Evolutionary conservation across 1,140 invertebrate species (phyloP), one percentile per base, ranked within the genome.

Genomic region (Apis florea): DNA sequence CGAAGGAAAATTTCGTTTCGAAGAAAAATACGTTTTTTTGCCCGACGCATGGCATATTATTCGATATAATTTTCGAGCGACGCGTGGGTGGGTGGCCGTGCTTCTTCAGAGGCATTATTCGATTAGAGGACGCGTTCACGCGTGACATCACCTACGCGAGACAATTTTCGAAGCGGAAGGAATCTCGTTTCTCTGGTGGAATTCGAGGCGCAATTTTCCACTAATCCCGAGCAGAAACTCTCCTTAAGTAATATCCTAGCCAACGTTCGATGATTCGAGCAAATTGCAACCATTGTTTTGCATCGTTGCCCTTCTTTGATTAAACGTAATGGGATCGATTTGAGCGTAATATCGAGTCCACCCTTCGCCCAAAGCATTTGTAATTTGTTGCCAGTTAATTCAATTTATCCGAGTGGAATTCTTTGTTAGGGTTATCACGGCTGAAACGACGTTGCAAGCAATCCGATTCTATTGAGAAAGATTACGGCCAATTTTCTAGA

Each of bases 111-210:
- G 21, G 12, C 17, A 63, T 74, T n/a, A 53, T 26, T 74, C 47
- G 63, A 74, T 74, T 74, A 74, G n/a, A 24, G 6, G 58, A 51
- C 40, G 10, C n/a, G 19, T 74, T 63, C 58, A 21, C 56, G n/a
- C 56, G 49, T 70, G 26, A 17, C 17, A 53, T 53, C 49, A 40
- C 31, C 12, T 11, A 26, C 53, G 6, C 11, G 13, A 17, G 69
- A 40, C 26, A 24, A 0, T 26, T 56, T 9, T 40, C 69, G 69
- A 40, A 15, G 40, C 9, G 12, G 26, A 31, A 26, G 15, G 40
- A 51, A 63, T 31, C 6, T 24, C 24, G 17, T 21, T 63, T 51
- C 21, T 19, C 21, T 19, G 2, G 0, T 9, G 47, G 47, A 63
- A 63, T 59, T 61, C 2, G 2, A 71, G 53, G 1, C 26, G 13